Percentiles rank a stretch among this genome's conserved stretches.
Conservation (phyloP, 2,113 vertebrate species). For the Pomatorhinus ruficollis region DNA sequence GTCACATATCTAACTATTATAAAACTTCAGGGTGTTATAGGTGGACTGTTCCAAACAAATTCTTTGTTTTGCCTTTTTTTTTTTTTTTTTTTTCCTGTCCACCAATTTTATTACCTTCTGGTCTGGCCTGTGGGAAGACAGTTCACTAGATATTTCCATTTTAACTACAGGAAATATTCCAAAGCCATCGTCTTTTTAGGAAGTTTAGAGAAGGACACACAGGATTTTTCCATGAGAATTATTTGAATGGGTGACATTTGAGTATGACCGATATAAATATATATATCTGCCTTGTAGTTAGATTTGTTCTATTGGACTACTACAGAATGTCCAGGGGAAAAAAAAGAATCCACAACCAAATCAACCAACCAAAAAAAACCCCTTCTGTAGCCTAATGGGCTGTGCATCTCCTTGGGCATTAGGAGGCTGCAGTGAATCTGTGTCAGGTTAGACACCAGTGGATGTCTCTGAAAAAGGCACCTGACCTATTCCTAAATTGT, state of each 20-base stretch:
- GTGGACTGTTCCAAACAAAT: neutral
- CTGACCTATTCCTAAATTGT: neutral
- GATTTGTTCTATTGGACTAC: neutral
- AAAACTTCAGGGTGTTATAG: neutral
- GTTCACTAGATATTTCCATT: neutral
- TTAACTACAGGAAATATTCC: neutral
- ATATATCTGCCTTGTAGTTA: neutral
- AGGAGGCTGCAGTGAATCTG: neutral
- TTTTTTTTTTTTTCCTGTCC: no score
- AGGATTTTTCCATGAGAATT: neutral
- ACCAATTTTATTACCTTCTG: neutral
- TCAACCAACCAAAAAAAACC: neutral
- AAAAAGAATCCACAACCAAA: neutral
- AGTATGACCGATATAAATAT: neutral
- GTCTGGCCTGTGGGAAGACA: neutral
- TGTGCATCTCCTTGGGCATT: neutral
- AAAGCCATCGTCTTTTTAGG: neutral
- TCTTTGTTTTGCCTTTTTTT: neutral
- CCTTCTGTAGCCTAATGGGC: fast-evolving
- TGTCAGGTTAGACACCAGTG: neutral
- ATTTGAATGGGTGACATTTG: neutral
- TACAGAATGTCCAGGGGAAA: neutral
- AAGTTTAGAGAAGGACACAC: neutral
- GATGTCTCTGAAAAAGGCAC: neutral
- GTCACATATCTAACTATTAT: neutral